Conservation (phyloP, 2,113 vertebrate genomes). For the Heterotilapia buettikoferi region DNA sequence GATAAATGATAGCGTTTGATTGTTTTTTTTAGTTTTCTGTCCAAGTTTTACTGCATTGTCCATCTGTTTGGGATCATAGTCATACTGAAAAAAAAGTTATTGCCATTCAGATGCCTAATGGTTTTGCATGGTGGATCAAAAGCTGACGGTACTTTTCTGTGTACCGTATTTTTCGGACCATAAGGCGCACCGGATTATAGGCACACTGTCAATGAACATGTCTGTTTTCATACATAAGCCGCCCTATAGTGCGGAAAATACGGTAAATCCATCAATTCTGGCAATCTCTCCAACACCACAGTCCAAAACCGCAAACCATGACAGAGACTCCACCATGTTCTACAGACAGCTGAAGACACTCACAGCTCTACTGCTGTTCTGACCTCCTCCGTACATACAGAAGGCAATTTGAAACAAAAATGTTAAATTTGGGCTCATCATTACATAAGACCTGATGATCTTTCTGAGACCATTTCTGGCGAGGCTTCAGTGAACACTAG, state of each 20-base stretch:
- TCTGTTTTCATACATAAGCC: neutral
- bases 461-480: accelerated
- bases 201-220: neutral
- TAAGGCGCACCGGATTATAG: neutral
- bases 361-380: too few species aligned
- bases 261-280: neutral
- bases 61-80: neutral
- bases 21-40: neutral
- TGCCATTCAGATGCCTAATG: neutral
- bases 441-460: neutral
- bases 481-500: neutral
- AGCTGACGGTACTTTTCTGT: neutral
- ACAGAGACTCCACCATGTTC: neutral
- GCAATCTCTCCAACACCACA: neutral
- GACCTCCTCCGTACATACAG: too few species aligned
- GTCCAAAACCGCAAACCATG: neutral
- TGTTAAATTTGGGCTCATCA: too few species aligned
- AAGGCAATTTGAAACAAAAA: too few species aligned
- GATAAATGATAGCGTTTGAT: neutral
- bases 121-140: neutral
- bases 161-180: neutral
- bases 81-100: neutral
- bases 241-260: neutral
- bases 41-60: neutral
- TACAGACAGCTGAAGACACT: neutral